Base-by-base conservation (phyloP, 2,888 invertebrate genomes). In the Brachylomia viminalis region DNA sequence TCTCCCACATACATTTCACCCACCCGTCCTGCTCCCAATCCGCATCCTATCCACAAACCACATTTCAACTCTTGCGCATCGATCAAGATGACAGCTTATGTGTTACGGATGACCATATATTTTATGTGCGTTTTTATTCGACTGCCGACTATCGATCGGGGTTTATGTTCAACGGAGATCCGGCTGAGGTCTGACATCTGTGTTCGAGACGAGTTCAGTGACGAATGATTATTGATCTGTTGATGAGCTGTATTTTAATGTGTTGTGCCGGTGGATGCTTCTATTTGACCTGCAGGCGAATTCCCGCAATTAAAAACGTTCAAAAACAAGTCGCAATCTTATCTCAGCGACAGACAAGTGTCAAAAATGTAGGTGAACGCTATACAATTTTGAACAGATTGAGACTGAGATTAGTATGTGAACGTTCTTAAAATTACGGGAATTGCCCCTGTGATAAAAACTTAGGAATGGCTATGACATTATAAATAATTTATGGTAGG, bases 81-180 rank as follows among this genome's bases (percentile, higher is more conserved):
- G 4, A 59, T 76, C 77, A 70, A 23, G 62, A 65, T 77, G 74
- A 74, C 80, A 83, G 70, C n/a, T 65, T 71, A 79, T 79, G 66
- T 83, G 73, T 81, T 75, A 73, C 77, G 71, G 77, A 77, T 86
- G 72, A 76, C 84, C 88, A 87, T 87, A 82, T 77, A 30, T 74
- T 82, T 77, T 75, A 86, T 80, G 80, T 66, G 69, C 17, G 67
- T 83, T 87, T 86, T 87, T 87, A 62, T 71, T 72, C 62, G 54
- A 64, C 11, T 54, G 54, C n/a, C 27, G 66, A 7, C 62, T 42
- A 20, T 17, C 54, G 15, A 84, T 59, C 59, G 52, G 59, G 86
- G 86, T 79, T 71, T 82, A 73, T 66, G 65, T 30, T 30, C 45
- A 58, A 10, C 49, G n/a, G 33, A 52, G 73, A 69, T 84, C 84